A percentile compares a stretch with the other conserved stretches of the same genome.
These are phyloP conservation scores for Pterophyllum scalare DNA, from an alignment of 2,113 vertebrate genomes.

Conservation along the genomic window DNA sequence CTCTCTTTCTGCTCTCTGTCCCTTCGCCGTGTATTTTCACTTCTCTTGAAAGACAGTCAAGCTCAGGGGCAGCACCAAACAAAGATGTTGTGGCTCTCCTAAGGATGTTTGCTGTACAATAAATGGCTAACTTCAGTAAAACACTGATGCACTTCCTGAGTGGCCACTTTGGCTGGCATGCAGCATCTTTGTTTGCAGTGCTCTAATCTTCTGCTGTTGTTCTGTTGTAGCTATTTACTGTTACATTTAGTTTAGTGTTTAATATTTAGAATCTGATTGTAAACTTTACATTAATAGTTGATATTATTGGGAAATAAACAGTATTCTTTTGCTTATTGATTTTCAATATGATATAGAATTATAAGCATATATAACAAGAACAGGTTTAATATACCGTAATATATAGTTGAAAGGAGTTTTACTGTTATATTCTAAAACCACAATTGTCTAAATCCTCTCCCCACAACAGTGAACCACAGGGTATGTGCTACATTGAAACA, in stretches of 20 bases:
- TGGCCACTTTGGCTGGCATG: slow-evolving; percentile 2
- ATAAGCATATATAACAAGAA: background rate
- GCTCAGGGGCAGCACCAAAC: slow-evolving; percentile 53
- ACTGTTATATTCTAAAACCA: background rate
- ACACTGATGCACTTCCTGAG: background rate
- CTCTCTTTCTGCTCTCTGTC: slow-evolving; percentile 36
- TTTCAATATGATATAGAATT: background rate
- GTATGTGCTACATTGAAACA: slow-evolving; percentile 99
- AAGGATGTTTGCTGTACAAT: background rate
- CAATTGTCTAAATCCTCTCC: slow-evolving; percentile 36
- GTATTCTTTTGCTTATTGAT: background rate
- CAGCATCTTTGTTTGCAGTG: slow-evolving; percentile 50
- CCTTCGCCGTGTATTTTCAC: slow-evolving; percentile 21
- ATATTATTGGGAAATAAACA: background rate
- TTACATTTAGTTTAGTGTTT: background rate
- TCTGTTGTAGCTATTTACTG: background rate
- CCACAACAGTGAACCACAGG: slow-evolving; percentile 92
- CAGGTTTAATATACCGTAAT: background rate
- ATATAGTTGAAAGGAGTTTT: background rate
- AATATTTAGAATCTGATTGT: background rate
- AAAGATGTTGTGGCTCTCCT: slow-evolving; percentile 50
- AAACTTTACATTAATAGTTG: background rate
- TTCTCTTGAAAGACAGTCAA: slow-evolving; percentile 39
- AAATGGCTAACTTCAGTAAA: background rate
- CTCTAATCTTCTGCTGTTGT: background rate